Percentiles rank a stretch among this genome's conserved stretches.
Evolutionary conservation across 30 jellyfish, hydroid and myxozoan genomes (phyloP).

Genomic region (Turritopsis rubra): DNA sequence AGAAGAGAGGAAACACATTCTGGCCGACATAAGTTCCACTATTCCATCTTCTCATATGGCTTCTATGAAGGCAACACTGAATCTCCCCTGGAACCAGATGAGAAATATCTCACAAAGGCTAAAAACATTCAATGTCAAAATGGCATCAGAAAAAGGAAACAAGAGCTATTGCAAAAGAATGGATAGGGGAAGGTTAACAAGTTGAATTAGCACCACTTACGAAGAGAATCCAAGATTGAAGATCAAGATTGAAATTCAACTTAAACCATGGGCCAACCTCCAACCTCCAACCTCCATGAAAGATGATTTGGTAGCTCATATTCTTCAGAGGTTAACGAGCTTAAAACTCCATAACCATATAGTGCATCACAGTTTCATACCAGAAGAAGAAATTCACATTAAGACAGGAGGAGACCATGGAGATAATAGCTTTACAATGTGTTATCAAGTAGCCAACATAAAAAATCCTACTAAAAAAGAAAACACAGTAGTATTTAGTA

Average conservation of each 20-base stretch:
- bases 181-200: neutral
- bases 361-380: neutral
- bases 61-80: neutral
- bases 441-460: constrained; percentile 3
- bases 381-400: neutral
- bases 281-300: no score
- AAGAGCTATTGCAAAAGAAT: neutral
- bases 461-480: neutral
- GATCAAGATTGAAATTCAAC: neutral
- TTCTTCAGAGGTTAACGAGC: neutral
- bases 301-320: neutral
- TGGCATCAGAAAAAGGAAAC: constrained; percentile 1
- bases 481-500: neutral
- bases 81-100: neutral
- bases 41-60: neutral
- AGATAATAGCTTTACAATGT: neutral
- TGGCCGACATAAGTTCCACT: neutral
- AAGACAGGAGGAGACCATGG: constrained; percentile 4
- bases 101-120: neutral
- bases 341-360: neutral
- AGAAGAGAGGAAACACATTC: neutral
- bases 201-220: constrained; percentile 1
- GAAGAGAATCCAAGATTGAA: neutral
- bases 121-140: neutral
- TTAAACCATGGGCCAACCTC: neutral